These are phyloP conservation scores for Leucophenga maculata DNA, from an alignment of 2,888 invertebrate species.

Conservation along the genomic window DNA sequence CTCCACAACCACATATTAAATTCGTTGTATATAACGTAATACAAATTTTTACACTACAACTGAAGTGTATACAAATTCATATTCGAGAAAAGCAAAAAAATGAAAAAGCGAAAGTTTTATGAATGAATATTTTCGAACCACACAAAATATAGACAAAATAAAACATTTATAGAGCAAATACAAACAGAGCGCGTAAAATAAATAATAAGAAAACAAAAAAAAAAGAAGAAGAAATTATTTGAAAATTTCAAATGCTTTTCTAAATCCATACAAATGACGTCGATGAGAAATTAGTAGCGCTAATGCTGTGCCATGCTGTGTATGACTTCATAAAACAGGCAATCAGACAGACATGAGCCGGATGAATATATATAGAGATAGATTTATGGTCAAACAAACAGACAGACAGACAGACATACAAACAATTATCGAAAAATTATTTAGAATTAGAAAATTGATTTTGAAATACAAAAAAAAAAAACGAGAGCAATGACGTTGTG, in stretches of 20 bases:
- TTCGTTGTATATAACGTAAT: too few relatives aligned
- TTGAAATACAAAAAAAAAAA: too few relatives aligned
- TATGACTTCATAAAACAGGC: conserved; percentile 4
- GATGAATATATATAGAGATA: not conserved
- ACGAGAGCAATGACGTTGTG: not conserved
- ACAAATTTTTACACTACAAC: too few relatives aligned
- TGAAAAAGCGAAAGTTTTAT: conserved; percentile 12
- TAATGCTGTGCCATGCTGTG: not conserved
- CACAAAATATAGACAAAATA: not conserved
- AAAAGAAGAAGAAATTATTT: too few relatives aligned
- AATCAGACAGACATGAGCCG: not conserved
- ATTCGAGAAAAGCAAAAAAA: too few relatives aligned
- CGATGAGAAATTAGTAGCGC: not conserved
- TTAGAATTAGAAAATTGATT: too few relatives aligned
- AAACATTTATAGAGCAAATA: conserved; percentile 3
- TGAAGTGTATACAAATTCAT: too few relatives aligned
- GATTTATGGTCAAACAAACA: not conserved
- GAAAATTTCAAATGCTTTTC: too few relatives aligned
- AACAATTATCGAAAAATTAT: too few relatives aligned
- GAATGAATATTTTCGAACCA: conserved; percentile 4
- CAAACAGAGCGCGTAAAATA: not conserved
- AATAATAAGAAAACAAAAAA: not conserved
- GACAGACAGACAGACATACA: not conserved
- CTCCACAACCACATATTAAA: too few relatives aligned
- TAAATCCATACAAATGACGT: not conserved